phyloP scores from a whole-genome alignment of 1,140 invertebrate species.

The Ceratosolen solmsi region DNA sequence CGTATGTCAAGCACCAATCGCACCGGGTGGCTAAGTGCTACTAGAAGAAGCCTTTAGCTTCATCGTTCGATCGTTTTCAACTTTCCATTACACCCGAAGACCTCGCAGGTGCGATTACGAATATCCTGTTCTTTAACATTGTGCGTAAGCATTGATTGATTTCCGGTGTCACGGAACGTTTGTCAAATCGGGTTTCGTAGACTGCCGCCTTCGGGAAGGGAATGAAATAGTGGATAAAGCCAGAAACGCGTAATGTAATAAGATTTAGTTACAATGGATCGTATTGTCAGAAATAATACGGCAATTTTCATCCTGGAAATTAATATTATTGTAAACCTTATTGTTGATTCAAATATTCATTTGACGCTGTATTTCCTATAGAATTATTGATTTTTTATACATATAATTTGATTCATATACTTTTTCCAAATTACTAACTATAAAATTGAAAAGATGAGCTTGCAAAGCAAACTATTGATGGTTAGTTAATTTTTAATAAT shows the following conservation, averaged over 20 bases:
- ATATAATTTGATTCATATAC: no score
- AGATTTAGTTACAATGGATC: conserved; percentile 37
- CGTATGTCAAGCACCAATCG: no score
- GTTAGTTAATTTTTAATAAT: no score
- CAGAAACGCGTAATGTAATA: conserved; percentile 15
- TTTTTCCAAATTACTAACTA: no score
- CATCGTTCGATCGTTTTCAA: conserved; percentile 49
- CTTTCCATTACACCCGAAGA: conserved; percentile 46
- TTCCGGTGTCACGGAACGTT: conserved; percentile 57
- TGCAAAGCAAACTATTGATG: no score
- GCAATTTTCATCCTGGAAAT: conserved; percentile 1
- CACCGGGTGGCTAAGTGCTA: conserved; percentile 66
- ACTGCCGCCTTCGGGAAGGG: not conserved
- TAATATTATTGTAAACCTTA: not conserved
- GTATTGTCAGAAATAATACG: not conserved
- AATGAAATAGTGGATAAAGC: not conserved
- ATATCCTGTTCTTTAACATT: conserved; percentile 39
- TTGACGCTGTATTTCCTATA: no score
- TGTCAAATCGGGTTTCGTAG: conserved; percentile 42
- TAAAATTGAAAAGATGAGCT: no score
- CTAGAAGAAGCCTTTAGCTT: conserved; percentile 61
- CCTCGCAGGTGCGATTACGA: conserved; percentile 29
- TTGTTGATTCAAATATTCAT: no score
- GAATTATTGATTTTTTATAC: no score
- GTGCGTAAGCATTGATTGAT: conserved; percentile 58